Conservation (phyloP, 2,888 invertebrate genomes). For the Unio delphinus region DNA sequence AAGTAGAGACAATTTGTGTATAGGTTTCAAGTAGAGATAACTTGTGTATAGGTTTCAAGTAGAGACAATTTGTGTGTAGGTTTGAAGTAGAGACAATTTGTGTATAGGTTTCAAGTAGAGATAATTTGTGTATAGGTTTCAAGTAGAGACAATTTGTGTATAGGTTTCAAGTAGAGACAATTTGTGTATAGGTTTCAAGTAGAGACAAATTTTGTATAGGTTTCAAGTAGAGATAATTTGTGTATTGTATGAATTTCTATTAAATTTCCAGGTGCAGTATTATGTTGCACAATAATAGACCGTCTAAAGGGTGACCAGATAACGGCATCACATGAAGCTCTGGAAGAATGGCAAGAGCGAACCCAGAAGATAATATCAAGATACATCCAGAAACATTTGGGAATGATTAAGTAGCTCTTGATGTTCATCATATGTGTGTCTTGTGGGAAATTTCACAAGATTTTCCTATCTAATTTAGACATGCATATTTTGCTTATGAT, state of each 20-base stretch:
- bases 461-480: no score
- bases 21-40: neutral
- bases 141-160: neutral
- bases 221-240: no score
- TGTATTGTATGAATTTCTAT: neutral
- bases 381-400: constrained; percentile 54
- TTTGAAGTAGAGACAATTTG: neutral
- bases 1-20: neutral
- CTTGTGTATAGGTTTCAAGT: no score
- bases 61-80: neutral
- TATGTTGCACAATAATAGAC: constrained; percentile 94
- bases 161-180: neutral
- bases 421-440: neutral
- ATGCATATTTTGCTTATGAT: no score
- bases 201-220: neutral
- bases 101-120: neutral
- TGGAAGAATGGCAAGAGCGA: constrained; percentile 92
- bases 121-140: neutral
- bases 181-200: no score
- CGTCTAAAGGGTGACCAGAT: constrained; percentile 96
- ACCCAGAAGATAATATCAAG: constrained; percentile 74
- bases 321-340: constrained; percentile 87
- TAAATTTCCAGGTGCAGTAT: constrained; percentile 80
- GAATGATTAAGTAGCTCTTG: constrained; percentile 14
- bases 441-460: no score